Percentiles rank a stretch among this genome's conserved stretches.
Evolutionary conservation across 2,888 invertebrate genomes (phyloP).

Genomic region (Archaeoteleia sp.): DNA sequence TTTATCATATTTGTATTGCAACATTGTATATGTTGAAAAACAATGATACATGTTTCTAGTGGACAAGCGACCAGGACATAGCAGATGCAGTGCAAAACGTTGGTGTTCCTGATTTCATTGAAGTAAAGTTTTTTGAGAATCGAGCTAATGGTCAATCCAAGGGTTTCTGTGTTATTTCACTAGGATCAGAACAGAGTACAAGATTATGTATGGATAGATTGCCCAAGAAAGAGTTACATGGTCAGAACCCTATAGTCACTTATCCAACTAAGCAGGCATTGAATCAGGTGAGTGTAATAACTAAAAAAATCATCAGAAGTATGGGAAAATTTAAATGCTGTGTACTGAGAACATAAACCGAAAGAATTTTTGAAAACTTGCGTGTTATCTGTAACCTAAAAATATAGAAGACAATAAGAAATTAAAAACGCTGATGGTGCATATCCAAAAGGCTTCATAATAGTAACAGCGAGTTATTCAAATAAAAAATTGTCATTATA

Average conservation of each 20-base stretch:
- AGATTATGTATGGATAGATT: slow-evolving; percentile 93
- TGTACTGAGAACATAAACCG: no score
- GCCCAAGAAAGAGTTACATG: slow-evolving; percentile 96
- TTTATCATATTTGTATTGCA: not conserved
- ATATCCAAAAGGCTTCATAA: no score
- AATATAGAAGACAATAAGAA: no score
- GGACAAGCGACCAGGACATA: slow-evolving; percentile 98
- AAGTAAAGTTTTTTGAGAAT: slow-evolving; percentile 99
- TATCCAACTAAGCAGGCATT: slow-evolving; percentile 94
- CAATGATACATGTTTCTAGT: slow-evolving; percentile 77
- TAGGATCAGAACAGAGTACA: slow-evolving; percentile 94
- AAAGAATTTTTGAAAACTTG: no score
- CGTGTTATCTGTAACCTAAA: no score
- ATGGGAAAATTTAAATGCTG: no score
- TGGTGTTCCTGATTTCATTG: slow-evolving; percentile 95
- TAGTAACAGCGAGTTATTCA: no score
- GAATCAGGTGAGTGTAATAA: slow-evolving; percentile 76
- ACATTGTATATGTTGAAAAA: no score
- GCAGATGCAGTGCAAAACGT: slow-evolving; percentile 91
- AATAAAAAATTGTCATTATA: no score
- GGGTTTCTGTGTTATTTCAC: slow-evolving; percentile 96
- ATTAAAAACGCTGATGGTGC: no score
- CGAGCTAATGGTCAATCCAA: slow-evolving; percentile 98
- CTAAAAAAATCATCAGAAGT: no score
- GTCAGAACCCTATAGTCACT: slow-evolving; percentile 95